Evolutionary conservation across 2,113 vertebrate genomes (phyloP).

Genomic region (Spea multiplicata): DNA sequence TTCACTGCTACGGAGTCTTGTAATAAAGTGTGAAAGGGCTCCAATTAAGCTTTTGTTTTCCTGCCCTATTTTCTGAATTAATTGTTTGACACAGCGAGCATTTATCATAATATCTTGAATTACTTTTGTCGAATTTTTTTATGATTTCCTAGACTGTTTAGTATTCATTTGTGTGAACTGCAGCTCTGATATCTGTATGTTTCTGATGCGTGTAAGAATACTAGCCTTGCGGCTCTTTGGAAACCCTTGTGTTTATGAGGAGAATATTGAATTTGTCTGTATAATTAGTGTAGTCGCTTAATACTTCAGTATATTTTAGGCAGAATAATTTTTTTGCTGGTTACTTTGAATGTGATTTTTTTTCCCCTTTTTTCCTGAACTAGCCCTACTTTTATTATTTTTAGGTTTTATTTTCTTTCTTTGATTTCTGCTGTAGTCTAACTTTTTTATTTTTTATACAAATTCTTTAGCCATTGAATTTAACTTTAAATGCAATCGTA

Average conservation of each 20-base stretch:
- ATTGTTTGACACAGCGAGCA: constrained; percentile 25
- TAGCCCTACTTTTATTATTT: too few relatives aligned
- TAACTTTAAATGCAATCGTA: too few relatives aligned
- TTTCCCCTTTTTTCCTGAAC: too few relatives aligned
- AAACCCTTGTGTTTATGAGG: background rate
- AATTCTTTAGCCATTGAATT: too few relatives aligned
- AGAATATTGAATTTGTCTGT: too few relatives aligned
- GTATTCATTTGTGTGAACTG: background rate
- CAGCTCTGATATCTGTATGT: background rate
- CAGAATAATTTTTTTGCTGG: too few relatives aligned
- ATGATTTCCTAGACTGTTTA: background rate
- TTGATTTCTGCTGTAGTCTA: too few relatives aligned
- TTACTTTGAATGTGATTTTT: too few relatives aligned
- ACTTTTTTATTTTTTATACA: too few relatives aligned
- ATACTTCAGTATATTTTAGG: too few relatives aligned
- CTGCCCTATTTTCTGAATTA: constrained; percentile 6
- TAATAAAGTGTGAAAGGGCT: constrained; percentile 40
- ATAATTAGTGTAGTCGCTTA: too few relatives aligned
- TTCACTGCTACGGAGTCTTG: constrained; percentile 25
- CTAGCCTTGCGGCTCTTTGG: background rate
- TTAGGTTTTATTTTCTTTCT: too few relatives aligned
- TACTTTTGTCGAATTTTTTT: background rate
- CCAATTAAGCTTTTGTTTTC: constrained; percentile 35
- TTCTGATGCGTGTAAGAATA: background rate
- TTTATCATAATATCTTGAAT: constrained; percentile 24